These are phyloP conservation scores for Miltochrista miniata DNA, from an alignment of 2,888 invertebrate genomes.

Conservation along the genomic window DNA sequence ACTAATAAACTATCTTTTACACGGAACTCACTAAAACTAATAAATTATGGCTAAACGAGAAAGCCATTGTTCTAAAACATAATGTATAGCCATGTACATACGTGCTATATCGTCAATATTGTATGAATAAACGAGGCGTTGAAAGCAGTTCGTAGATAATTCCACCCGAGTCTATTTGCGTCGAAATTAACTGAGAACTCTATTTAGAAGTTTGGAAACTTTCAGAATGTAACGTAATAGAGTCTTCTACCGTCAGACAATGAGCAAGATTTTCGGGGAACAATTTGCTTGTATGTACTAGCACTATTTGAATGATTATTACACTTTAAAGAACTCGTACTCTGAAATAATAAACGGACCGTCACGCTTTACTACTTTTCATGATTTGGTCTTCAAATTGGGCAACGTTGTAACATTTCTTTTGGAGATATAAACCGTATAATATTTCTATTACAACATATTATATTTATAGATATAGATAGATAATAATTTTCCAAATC, in stretches of 20 bases:
- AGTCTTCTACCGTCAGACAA: constrained; percentile 56
- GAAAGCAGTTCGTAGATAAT: constrained; percentile 32
- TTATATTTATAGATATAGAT: too few species aligned
- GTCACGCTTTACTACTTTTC: too few species aligned
- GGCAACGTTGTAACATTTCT: too few species aligned
- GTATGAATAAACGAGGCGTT: constrained; percentile 21
- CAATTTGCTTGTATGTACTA: constrained; percentile 52
- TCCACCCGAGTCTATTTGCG: constrained; percentile 54
- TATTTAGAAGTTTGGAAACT: constrained; percentile 66
- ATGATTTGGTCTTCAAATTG: too few species aligned
- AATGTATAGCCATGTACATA: neutral
- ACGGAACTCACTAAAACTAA: constrained; percentile 1
- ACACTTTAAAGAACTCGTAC: neutral
- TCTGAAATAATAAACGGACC: too few species aligned
- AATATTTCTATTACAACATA: too few species aligned
- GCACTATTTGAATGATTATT: constrained; percentile 44
- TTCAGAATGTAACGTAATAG: constrained; percentile 64
- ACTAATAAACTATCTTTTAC: neutral
- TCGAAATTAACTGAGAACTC: constrained; percentile 66
- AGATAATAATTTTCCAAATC: neutral
- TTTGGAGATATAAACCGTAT: too few species aligned
- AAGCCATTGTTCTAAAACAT: constrained; percentile 1
- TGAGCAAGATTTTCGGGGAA: constrained; percentile 40
- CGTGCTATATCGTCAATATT: constrained; percentile 16
- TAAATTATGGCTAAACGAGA: neutral